Base-by-base conservation (phyloP, 2,888 invertebrate genomes). In the Philereme vetulata region DNA sequence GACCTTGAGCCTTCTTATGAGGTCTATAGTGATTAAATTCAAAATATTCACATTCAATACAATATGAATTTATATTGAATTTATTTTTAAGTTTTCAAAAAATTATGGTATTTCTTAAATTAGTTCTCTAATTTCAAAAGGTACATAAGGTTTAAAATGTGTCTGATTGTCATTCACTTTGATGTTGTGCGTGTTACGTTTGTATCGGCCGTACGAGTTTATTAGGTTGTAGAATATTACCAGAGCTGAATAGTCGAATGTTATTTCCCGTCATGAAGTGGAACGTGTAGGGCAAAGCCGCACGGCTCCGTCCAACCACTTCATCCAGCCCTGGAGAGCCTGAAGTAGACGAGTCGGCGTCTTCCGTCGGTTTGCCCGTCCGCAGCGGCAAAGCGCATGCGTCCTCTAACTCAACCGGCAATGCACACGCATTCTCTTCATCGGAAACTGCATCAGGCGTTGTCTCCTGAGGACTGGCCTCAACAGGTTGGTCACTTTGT, bases 201-300 rank as follows among this genome's bases (percentile, higher is more conserved):
- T 21, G 21, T n/a, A n/a, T n/a, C n/a, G n/a, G n/a, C 21, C 21
- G 21, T 21, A 21, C 21, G 21, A 21, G 21, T 21, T 21, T 21
- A 21, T 1, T 21, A 21, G 21, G 21, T 21, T 11, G 21, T 44
- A 34, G n/a, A 33, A 6, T 33, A 35, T 62, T 66, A 69, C 90
- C 87, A 59, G 90, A 90, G 62, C 90, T 90, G 65, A 84, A 86
- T 5, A 97, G 90, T 66, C 94, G 94, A 43, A 98, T 94, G 85
- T 98, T 97, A 70, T 95, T 94, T 0, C 98, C 98, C 76, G 97
- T 97, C 71, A 96, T 94, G 69, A 96, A 96, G 74, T 96, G 95
- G 78, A 97, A 96, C 48, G 96, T 96, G 71, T 95, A 96, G 1
- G 91, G 92, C 38, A 86, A 63, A 10, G 90, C 84, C 4, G 85